Conservation (phyloP, 1,140 invertebrate genomes). For the Drepana arcuata region DNA sequence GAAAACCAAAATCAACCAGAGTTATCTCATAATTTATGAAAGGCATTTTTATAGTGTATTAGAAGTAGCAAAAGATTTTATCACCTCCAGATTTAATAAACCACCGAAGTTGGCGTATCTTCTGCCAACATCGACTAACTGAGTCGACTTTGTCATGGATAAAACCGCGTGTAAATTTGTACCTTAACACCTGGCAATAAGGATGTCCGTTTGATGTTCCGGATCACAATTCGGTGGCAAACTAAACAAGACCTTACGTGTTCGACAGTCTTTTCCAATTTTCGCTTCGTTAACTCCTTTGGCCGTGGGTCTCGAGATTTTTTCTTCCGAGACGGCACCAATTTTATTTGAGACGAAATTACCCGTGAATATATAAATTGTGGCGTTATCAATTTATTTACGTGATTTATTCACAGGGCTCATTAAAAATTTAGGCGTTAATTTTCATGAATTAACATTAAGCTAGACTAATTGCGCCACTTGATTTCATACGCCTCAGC, state of each 20-base stretch:
- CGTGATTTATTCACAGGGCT: neutral
- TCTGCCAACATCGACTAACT: slow-evolving; percentile 12
- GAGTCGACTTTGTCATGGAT: slow-evolving; percentile 6
- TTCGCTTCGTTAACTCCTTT: slow-evolving; percentile 11
- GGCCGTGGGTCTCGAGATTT: slow-evolving; percentile 4
- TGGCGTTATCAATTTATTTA: too few species aligned
- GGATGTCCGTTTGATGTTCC: neutral
- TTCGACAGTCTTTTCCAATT: slow-evolving; percentile 14
- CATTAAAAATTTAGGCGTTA: neutral
- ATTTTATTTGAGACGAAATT: slow-evolving; percentile 4
- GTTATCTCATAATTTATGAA: slow-evolving; percentile 4
- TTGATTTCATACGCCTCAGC: too few species aligned
- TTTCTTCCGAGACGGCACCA: slow-evolving; percentile 6
- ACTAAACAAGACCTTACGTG: slow-evolving; percentile 12
- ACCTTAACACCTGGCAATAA: slow-evolving; percentile 6
- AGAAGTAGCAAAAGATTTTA: slow-evolving; percentile 8
- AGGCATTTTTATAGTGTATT: neutral
- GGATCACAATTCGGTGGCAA: slow-evolving; percentile 4
- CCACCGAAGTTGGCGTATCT: slow-evolving; percentile 6
- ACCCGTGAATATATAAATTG: too few species aligned
- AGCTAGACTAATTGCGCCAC: too few species aligned
- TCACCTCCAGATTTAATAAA: slow-evolving; percentile 10
- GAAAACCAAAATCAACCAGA: slow-evolving; percentile 2
- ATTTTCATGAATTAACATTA: neutral
- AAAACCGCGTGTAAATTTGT: neutral